Evolutionary conservation across 2,888 invertebrate genomes (phyloP), one percentile per base, ranked within the genome.

Genomic region (Melieria omissa): DNA sequence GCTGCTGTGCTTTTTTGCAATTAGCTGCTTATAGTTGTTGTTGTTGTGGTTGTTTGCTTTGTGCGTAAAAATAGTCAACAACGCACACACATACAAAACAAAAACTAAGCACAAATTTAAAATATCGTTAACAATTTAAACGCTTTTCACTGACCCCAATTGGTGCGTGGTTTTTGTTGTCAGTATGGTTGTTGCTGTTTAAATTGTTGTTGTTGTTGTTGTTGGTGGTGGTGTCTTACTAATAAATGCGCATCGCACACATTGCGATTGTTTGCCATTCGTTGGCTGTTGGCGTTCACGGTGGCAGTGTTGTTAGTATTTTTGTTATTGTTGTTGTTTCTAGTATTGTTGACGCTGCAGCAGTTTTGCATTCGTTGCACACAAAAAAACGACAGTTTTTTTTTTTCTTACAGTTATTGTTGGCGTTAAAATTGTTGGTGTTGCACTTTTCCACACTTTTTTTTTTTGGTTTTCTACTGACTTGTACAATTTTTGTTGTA

Each of bases 81-180:
- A 68, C 54, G 57, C 44, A 60, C 41, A 55, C 61, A 73, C 54
- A 65, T 42, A 67, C 44, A 42, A 49, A 68, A 67, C 44, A 42
- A 49, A 68, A 29, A 29, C 29, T 0, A 29, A 29, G 29, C 52
- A 61, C 63, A 64, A 64, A 16, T 61, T 80, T 81, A 77, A 77
- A 80, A 78, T 80, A 81, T 77, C 82, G 80, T 80, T 82, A 81
- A 80, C 80, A 78, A 78, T 80, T 82, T 79, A 80, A 82, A 80
- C 81, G 81, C 83, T 85, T 85, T 85, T 85, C 85, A 83, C 85
- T 85, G 85, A 85, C 85, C 85, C 81, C 84, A 83, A 82, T 85
- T 78, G 81, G 71, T 76, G 80, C 74, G 47, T 47, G 42, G 63
- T 63, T 63, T 62, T 44, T 45, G n/a, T 29, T 54, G 7, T 41